These are phyloP conservation scores for Heptranchias perlo DNA, from an alignment of 2,113 vertebrate species.

Conservation along the genomic window DNA sequence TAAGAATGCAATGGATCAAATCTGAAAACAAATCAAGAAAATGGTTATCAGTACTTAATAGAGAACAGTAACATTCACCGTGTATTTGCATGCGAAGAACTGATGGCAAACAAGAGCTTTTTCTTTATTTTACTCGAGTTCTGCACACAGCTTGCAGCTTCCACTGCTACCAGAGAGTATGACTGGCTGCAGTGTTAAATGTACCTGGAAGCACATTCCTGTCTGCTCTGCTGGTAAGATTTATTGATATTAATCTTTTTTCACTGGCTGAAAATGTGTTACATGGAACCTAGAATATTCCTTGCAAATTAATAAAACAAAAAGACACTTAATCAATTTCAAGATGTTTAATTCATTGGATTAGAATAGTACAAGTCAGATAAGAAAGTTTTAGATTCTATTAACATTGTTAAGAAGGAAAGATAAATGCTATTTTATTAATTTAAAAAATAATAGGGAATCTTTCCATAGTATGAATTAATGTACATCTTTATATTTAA, in stretches of 20 bases:
- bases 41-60: too few relatives aligned
- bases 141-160: too few relatives aligned
- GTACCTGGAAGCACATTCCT: background rate
- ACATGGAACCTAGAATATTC: background rate
- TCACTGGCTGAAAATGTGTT: background rate
- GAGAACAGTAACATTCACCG: background rate
- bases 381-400: background rate
- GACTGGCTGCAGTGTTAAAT: background rate
- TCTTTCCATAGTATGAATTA: conserved; percentile 22
- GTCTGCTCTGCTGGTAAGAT: background rate
- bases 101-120: too few relatives aligned
- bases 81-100: background rate
- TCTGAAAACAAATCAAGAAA: background rate
- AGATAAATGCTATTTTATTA: background rate
- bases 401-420: background rate
- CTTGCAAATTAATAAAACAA: background rate
- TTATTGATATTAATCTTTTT: background rate
- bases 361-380: background rate
- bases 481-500: background rate
- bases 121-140: background rate
- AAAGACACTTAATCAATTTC: background rate
- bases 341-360: background rate
- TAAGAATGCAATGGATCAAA: background rate
- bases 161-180: background rate
- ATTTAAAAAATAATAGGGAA: background rate